These are phyloP conservation scores for Amyelois transitella DNA, from an alignment of 1,140 invertebrate genomes.

Conservation along the genomic window DNA sequence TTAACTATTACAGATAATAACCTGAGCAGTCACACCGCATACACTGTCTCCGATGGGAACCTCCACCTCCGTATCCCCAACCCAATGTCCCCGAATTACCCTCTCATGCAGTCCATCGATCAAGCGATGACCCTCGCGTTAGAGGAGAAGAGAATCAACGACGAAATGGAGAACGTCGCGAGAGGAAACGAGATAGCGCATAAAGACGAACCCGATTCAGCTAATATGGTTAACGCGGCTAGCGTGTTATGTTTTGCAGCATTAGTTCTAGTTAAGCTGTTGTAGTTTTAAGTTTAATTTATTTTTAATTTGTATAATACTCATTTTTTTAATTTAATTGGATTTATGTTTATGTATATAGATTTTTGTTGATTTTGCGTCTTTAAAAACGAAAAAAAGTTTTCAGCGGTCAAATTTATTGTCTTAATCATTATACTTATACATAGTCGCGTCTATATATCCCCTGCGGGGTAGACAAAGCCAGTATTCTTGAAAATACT, in stretches of 20 bases:
- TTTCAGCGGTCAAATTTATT: too few species aligned
- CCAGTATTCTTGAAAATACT: too few species aligned
- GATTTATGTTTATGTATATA: too few species aligned
- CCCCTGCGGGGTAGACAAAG: too few species aligned
- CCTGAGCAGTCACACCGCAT: slow-evolving; percentile 35
- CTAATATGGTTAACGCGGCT: slow-evolving; percentile 1
- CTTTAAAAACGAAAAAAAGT: too few species aligned
- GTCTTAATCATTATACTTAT: too few species aligned
- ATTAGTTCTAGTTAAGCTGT: neutral
- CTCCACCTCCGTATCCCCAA: slow-evolving; percentile 54
- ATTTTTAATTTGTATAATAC: too few species aligned
- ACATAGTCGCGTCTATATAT: too few species aligned
- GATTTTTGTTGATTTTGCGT: too few species aligned
- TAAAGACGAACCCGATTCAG: slow-evolving; percentile 11
- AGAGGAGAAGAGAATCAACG: slow-evolving; percentile 73
- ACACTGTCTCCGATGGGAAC: slow-evolving; percentile 43
- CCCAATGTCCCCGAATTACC: slow-evolving; percentile 70
- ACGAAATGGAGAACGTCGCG: slow-evolving; percentile 50
- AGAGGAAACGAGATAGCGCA: slow-evolving; percentile 48
- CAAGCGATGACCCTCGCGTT: slow-evolving; percentile 74
- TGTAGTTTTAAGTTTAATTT: slow-evolving; percentile 1
- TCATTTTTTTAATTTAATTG: too few species aligned
- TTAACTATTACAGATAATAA: slow-evolving; percentile 34
- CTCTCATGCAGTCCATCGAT: slow-evolving; percentile 78
- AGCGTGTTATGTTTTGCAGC: slow-evolving; percentile 6